Base-by-base conservation (phyloP, 2,113 vertebrate genomes). In the Setophaga kirtlandii region DNA sequence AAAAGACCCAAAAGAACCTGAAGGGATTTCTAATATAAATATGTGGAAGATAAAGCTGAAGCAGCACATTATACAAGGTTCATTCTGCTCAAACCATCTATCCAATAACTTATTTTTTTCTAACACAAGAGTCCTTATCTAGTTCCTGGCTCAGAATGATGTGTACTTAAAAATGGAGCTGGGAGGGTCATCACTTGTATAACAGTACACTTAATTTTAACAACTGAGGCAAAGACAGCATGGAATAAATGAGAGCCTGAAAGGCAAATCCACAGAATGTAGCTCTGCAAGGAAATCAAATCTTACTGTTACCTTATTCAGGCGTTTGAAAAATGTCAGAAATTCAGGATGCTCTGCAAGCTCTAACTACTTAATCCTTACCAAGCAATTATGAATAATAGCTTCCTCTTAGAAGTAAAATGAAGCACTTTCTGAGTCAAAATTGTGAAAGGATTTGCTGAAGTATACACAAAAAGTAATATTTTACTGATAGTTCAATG, bases 121-220 rank as follows among this genome's bases (percentile, higher is more conserved):
- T 2, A 3, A 23, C 30, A 15, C 59, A 2, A 24, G 10, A 42
- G 4, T 19, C 11, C 2, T 11, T 58, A 11, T 6, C 11, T 10
- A 64, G 11, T 21, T 76, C 20, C n/a, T 33, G 15, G 9, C 11
- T 82, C 17, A 59, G n/a, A 75, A 83, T 79, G 8, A 50, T 53
- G 2, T 19, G 12, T 23, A 15, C 53, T 39, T 79, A 10, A 71
- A 73, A 92, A 44, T 6, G 5, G 4, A 5, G 4, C 16, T 77
- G 37, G 18, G 11, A 85, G 69, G 16, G 39, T 33, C 33, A 47
- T 39, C 1, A 18, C 6, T 67, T 76, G 7, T 39, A 13, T 24
- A 68, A 24, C 4, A 31, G 5, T 24, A 31, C 4, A 11, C 13
- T 56, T 56, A 39, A 42, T 63, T 79, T 33, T 49, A 53, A 62